Base-by-base conservation (phyloP, 2,113 vertebrate species). In the Calonectris borealis region DNA sequence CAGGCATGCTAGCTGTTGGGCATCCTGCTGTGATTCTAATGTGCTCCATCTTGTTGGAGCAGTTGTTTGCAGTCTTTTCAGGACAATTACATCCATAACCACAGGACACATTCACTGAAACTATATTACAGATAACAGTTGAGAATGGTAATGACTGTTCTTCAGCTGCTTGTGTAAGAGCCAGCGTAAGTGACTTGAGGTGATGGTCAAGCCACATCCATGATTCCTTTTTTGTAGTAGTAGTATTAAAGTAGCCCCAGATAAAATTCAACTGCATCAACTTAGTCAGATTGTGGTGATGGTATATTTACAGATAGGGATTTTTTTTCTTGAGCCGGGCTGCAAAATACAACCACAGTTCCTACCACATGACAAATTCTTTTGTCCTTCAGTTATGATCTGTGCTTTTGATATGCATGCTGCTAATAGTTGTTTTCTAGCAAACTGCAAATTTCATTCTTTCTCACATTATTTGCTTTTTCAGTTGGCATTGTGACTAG, bases 1-100 rank as follows among this genome's bases (percentile, higher is more conserved):
- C 98, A 97, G 97, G 97, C 97, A 93, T 64, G 93, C 97, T 98
- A 91, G 98, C 98, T 98, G 96, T 97, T 97, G 97, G 98, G 98
- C 97, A 97, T 97, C 98, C 98, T 94, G 96, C 98, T 98, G 98
- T 97, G 98, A 98, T 97, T 97, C 96, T 98, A 98, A 98, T 99
- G 98, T 98, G 98, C 98, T 99, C 98, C 98, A 98, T 98, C 99
- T 98, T 99, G 98, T 98, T 98, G 98, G 98, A 98, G 98, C 98
- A 96, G 96, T 98, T 98, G 98, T 98, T 98, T 98, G 98, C 98
- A 98, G 98, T 98, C 97, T 98, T 98, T 98, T 98, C 97, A 98
- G 97, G 98, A 98, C 98, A 98, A 98, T 98, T 98, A 97, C 97
- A 97, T 98, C 97, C 95, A 96, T 98, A 98, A 98, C 98, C 98